Percentiles rank a stretch among this genome's conserved stretches.
These are phyloP conservation scores for Chionoecetes opilio DNA, from an alignment of 1,140 invertebrate genomes.

Conservation along the genomic window DNA sequence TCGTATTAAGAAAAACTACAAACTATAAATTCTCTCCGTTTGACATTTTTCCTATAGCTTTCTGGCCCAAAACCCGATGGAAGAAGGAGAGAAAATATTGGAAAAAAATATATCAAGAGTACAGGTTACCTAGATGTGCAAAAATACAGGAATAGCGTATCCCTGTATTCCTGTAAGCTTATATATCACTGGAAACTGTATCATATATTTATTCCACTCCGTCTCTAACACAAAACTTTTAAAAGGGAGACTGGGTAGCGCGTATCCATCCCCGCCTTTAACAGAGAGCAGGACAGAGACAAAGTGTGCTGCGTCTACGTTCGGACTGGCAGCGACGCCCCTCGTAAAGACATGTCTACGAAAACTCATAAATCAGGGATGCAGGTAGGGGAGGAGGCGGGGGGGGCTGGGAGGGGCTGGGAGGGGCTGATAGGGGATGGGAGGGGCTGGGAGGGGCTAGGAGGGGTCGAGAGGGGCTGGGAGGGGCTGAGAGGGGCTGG, in stretches of 20 bases:
- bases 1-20: too few relatives aligned
- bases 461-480: background rate
- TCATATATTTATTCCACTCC: background rate
- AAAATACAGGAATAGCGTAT: too few relatives aligned
- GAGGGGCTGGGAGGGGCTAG: background rate
- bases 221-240: too few relatives aligned
- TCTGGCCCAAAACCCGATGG: too few relatives aligned
- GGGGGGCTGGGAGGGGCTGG: background rate
- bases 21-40: too few relatives aligned
- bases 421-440: background rate
- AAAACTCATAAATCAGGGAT: constrained; percentile 9
- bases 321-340: background rate
- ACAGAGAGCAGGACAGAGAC: background rate
- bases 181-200: background rate
- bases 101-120: too few relatives aligned
- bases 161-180: background rate
- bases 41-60: too few relatives aligned
- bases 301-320: background rate
- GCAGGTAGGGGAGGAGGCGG: background rate
- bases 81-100: too few relatives aligned
- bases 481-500: background rate
- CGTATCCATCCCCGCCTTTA: background rate
- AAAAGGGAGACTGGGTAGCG: background rate
- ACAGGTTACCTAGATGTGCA: too few relatives aligned
- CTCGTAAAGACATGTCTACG: constrained; percentile 5